phyloP scores from a whole-genome alignment of 2,113 vertebrate species.

The Amazona vittata region DNA sequence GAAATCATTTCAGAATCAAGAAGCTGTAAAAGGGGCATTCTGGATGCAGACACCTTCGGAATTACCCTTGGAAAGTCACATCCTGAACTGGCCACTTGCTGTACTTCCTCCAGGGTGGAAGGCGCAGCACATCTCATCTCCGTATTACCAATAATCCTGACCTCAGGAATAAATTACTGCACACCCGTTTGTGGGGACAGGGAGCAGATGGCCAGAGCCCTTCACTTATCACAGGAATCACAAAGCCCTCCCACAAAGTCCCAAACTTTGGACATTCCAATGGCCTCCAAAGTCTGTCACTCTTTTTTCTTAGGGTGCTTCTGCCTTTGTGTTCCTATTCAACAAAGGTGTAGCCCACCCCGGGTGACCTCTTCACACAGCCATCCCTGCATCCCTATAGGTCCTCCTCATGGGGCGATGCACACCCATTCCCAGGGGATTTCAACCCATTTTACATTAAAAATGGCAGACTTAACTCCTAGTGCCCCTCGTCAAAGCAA shows the following conservation, averaged over 20 bases:
- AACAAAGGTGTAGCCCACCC: rapidly evolving
- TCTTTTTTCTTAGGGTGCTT: background rate
- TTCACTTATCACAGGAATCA: background rate
- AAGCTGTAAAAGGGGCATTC: background rate
- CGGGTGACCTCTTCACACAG: background rate
- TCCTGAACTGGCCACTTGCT: background rate
- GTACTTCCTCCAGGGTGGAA: background rate
- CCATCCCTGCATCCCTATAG: background rate
- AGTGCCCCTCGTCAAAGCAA: background rate
- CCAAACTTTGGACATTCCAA: background rate
- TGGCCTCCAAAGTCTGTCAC: background rate
- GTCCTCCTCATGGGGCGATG: background rate
- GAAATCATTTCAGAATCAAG: background rate
- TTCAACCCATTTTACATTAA: background rate
- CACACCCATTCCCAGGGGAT: background rate
- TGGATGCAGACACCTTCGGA: background rate
- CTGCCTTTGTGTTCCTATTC: rapidly evolving
- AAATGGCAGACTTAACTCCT: background rate
- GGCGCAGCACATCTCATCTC: background rate
- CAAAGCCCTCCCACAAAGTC: background rate
- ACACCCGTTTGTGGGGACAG: rapidly evolving
- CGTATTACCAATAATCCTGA: rapidly evolving
- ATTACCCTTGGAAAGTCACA: background rate
- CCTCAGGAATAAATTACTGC: background rate
- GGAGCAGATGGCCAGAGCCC: background rate